Conservation (phyloP, 1,140 invertebrate species). For the Drosophila kikkawai region DNA sequence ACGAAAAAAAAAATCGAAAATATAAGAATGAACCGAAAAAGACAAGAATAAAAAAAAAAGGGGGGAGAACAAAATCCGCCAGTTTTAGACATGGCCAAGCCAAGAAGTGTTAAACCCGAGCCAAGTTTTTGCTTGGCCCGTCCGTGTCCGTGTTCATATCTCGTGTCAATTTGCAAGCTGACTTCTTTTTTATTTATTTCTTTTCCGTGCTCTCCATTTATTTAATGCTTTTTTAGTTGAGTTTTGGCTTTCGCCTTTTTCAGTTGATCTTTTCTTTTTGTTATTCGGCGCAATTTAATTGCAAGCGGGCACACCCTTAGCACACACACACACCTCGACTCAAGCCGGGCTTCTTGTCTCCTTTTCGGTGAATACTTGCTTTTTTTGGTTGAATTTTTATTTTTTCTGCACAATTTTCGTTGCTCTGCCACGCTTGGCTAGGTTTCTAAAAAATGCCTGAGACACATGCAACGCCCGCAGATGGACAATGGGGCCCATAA, state of each 20-base stretch:
- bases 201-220: conserved; percentile 55
- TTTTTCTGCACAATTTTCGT: conserved; percentile 42
- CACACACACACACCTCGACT: conserved; percentile 65
- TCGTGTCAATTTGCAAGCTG: conserved; percentile 81
- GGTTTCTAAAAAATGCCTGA: conserved; percentile 63
- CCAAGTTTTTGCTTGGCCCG: conserved; percentile 66
- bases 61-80: conserved; percentile 12
- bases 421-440: conserved; percentile 65
- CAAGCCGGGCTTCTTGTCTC: conserved; percentile 32
- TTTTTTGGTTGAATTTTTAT: not conserved
- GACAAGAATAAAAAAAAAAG: conserved; percentile 19
- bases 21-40: conserved; percentile 20
- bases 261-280: conserved; percentile 41
- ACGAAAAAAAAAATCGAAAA: conserved; percentile 2
- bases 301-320: conserved; percentile 71
- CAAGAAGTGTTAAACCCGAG: conserved; percentile 80
- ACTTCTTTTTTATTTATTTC: conserved; percentile 59
- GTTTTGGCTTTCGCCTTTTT: conserved; percentile 57
- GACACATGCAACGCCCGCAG: conserved; percentile 63
- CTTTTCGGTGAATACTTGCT: conserved; percentile 5
- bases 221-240: conserved; percentile 73
- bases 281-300: conserved; percentile 71
- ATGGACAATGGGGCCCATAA: conserved; percentile 20
- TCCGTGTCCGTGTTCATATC: conserved; percentile 78
- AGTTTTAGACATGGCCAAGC: conserved; percentile 53